Conservation (phyloP, 1,140 invertebrate genomes). For the Yoshiicerus persimilis region DNA sequence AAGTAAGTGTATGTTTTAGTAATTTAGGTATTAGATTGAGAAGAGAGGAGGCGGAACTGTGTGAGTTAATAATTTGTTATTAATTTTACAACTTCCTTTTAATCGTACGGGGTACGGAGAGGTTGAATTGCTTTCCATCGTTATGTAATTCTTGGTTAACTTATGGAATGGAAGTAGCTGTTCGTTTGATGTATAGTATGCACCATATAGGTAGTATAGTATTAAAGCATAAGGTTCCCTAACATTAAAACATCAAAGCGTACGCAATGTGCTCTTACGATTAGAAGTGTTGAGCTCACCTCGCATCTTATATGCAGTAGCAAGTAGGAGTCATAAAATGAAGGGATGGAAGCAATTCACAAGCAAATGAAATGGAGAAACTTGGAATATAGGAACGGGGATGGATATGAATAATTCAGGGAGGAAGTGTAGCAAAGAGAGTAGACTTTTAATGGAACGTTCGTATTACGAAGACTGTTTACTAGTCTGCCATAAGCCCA, state of each 20-base stretch:
- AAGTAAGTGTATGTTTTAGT: neutral
- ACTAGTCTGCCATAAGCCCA: too few species aligned
- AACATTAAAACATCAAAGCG: conserved; percentile 5
- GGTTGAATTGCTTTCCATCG: neutral
- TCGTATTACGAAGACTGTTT: too few species aligned
- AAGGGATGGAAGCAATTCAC: neutral
- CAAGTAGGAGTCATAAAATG: neutral
- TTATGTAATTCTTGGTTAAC: neutral
- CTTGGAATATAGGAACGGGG: neutral
- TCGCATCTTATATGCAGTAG: neutral
- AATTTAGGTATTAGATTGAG: neutral
- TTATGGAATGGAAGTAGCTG: neutral
- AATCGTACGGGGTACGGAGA: neutral
- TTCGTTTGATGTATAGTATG: neutral
- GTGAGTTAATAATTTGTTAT: conserved; percentile 16
- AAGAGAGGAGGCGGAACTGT: neutral
- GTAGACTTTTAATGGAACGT: neutral
- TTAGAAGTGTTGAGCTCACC: neutral
- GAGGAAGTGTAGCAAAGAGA: conserved; percentile 28
- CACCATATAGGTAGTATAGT: too few species aligned
- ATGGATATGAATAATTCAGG: conserved; percentile 40
- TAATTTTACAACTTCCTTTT: conserved; percentile 44
- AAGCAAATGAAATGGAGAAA: neutral
- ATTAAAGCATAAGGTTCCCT: neutral
- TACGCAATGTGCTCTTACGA: neutral